These are phyloP conservation scores for Hypercompe scribonia DNA, from an alignment of 2,888 invertebrate species.

Conservation along the genomic window DNA sequence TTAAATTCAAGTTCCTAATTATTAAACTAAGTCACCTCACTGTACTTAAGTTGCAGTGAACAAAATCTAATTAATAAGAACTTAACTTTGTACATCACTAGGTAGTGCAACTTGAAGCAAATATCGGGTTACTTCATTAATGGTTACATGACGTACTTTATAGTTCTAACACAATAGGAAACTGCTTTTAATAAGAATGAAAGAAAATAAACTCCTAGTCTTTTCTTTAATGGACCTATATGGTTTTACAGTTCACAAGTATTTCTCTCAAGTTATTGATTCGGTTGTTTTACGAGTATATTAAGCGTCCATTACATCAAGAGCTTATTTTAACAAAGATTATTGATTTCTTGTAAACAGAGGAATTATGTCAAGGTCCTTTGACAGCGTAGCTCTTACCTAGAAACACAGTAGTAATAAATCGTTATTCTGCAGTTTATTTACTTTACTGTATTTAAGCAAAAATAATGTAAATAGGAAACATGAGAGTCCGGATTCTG, in stretches of 20 bases:
- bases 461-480: background rate
- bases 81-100: background rate
- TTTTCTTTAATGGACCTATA: background rate
- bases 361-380: too few relatives aligned
- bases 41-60: background rate
- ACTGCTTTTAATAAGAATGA: background rate
- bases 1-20: background rate
- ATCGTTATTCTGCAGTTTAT: background rate
- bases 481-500: too few relatives aligned
- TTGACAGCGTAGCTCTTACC: background rate
- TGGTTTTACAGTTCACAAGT: background rate
- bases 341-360: too few relatives aligned
- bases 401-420: background rate
- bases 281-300: background rate
- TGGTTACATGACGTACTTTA: background rate
- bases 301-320: too few relatives aligned
- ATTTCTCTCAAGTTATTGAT: background rate
- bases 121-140: slow-evolving; percentile 9
- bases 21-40: background rate
- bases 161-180: slow-evolving; percentile 5
- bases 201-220: background rate
- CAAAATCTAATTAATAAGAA: background rate
- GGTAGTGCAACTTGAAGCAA: background rate
- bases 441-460: background rate
- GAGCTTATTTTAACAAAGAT: too few relatives aligned